phyloP scores from a whole-genome alignment of 2,113 vertebrate species.

The Uria aalge region DNA sequence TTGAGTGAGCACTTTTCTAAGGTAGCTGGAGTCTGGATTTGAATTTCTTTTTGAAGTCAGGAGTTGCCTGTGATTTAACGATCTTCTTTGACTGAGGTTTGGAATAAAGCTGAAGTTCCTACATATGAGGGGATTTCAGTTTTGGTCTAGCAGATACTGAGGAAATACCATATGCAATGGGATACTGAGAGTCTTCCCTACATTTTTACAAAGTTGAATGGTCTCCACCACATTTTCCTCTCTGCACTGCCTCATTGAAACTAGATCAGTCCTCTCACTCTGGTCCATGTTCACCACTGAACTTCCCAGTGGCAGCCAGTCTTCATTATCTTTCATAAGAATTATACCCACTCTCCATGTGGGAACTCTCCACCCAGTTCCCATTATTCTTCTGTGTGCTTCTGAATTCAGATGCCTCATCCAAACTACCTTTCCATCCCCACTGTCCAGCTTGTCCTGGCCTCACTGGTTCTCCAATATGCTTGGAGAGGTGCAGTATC shows the following conservation, averaged over 20 bases:
- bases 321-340: neutral
- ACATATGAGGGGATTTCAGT: neutral
- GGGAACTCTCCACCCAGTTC: neutral
- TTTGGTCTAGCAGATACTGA: neutral
- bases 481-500: neutral
- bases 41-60: neutral
- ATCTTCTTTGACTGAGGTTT: neutral
- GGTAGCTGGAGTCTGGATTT: neutral
- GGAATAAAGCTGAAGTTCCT: neutral
- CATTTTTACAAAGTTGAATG: neutral
- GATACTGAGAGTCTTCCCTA: neutral
- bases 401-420: neutral
- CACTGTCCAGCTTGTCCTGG: neutral
- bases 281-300: neutral
- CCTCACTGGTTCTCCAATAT: neutral
- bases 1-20: neutral
- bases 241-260: neutral
- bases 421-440: neutral
- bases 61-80: neutral
- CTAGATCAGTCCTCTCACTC: neutral
- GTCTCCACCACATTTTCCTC: accelerated
- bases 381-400: neutral
- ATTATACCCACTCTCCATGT: neutral
- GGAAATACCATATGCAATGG: neutral
- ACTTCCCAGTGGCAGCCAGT: neutral